Evolutionary conservation across 2,113 vertebrate genomes (phyloP).

Genomic region (Malurus alboscapulatus): DNA sequence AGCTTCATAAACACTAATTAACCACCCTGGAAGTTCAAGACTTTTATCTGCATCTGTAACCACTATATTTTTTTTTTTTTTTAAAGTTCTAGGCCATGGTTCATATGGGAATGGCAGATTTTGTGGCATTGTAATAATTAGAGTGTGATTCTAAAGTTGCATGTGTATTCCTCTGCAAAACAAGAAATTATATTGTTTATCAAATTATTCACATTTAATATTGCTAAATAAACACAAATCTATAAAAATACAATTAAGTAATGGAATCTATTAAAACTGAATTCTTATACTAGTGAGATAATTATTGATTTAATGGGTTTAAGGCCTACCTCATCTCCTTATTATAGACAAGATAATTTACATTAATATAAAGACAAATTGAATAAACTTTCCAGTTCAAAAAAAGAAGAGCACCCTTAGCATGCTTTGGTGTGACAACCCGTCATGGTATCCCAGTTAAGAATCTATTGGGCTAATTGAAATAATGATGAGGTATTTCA

Average conservation of each 20-base stretch:
- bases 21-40: background rate
- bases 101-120: background rate
- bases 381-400: background rate
- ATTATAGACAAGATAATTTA: background rate
- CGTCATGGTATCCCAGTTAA: background rate
- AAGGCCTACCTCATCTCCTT: background rate
- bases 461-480: background rate
- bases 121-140: background rate
- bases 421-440: background rate
- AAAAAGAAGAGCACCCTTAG: background rate
- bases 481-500: background rate
- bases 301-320: background rate
- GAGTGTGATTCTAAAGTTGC: background rate
- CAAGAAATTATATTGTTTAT: background rate
- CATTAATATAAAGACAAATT: background rate
- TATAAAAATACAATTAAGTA: background rate
- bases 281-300: background rate
- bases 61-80: background rate
- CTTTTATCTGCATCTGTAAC: background rate
- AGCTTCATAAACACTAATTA: background rate
- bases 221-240: background rate
- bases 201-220: background rate
- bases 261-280: background rate
- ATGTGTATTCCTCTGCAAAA: background rate
- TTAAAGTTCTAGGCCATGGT: background rate